Evolutionary conservation across 2,113 vertebrate genomes (phyloP).

Genomic region (Nanorana parkeri): DNA sequence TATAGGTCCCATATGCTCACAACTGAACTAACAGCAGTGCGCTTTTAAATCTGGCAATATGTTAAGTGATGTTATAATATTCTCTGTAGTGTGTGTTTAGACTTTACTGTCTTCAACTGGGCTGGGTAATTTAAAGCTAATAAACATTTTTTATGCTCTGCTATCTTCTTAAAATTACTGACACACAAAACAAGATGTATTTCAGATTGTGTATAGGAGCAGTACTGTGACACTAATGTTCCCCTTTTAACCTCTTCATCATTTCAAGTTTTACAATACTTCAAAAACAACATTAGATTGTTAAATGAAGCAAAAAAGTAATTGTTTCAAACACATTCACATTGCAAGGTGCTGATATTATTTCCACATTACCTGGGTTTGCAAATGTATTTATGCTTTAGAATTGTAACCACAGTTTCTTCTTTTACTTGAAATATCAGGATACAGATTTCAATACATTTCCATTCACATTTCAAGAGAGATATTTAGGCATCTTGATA

Average conservation of each 20-base stretch:
- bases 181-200: conserved; percentile 33
- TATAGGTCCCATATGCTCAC: neutral
- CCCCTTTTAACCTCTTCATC: conserved; percentile 42
- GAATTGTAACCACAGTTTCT: neutral
- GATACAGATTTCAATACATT: no score
- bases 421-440: no score
- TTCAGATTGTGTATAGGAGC: conserved; percentile 10
- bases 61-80: conserved; percentile 15
- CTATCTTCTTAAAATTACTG: conserved; percentile 37
- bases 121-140: conserved; percentile 21
- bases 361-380: conserved; percentile 18
- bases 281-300: conserved; percentile 35
- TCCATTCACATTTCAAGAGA: no score
- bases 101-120: neutral
- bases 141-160: conserved; percentile 30
- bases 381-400: neutral
- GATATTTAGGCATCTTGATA: no score
- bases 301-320: conserved; percentile 42
- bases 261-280: conserved; percentile 36
- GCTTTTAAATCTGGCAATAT: conserved; percentile 8
- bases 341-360: conserved; percentile 4
- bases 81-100: conserved; percentile 3
- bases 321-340: conserved; percentile 35
- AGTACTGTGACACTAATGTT: conserved; percentile 28
- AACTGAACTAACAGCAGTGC: neutral